Conservation (phyloP, 2,797 vertebrate genomes). For the Discoglossus pictus region DNA sequence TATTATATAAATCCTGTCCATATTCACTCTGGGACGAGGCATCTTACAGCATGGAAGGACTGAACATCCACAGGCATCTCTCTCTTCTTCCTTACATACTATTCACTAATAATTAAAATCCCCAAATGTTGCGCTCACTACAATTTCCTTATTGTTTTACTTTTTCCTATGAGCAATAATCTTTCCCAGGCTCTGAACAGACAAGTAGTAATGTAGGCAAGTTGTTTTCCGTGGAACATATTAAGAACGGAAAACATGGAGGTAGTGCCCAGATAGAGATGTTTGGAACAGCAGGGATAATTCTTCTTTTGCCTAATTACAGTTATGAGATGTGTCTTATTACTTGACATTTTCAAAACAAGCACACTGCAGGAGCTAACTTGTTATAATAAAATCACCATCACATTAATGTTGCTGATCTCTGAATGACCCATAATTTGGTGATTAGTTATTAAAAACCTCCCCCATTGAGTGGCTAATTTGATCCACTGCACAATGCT, state of each 20-base stretch:
- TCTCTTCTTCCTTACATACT: no score
- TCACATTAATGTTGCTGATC: slow-evolving; percentile 13
- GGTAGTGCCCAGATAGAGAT: neutral
- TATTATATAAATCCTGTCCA: no score
- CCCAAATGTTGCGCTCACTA: no score
- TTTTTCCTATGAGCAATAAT: no score
- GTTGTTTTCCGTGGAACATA: neutral
- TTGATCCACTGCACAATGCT: slow-evolving; percentile 11
- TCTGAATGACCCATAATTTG: slow-evolving; percentile 21
- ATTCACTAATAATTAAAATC: no score
- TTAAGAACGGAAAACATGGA: neutral
- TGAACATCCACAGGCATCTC: no score
- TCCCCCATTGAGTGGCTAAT: slow-evolving; percentile 31
- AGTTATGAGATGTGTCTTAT: slow-evolving; percentile 18
- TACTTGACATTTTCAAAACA: slow-evolving; percentile 19
- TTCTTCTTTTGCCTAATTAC: slow-evolving; percentile 23
- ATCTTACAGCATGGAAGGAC: no score
- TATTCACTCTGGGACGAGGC: no score
- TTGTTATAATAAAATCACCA: slow-evolving; percentile 19
- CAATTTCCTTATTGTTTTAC: no score
- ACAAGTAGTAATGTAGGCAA: neutral
- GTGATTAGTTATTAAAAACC: slow-evolving; percentile 25
- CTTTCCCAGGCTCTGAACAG: no score
- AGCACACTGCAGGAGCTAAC: slow-evolving; percentile 13
- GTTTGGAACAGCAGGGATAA: slow-evolving; percentile 1